Base-by-base conservation (phyloP, 1,140 invertebrate species). In the Neodiprion pinetum region DNA sequence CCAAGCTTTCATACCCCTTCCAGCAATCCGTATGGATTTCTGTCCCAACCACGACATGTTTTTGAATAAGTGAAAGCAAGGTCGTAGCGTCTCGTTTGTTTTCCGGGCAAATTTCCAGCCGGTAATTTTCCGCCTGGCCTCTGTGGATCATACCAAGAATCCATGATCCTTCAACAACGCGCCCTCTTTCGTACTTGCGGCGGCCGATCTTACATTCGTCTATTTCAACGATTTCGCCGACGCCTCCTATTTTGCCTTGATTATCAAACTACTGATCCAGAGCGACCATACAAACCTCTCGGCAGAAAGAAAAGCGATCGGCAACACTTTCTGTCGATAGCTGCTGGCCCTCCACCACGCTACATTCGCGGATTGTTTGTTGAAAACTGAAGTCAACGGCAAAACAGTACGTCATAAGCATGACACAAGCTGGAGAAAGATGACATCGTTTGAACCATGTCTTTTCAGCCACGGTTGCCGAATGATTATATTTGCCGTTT, bases 191-290 rank as follows among this genome's bases (percentile, higher is more conserved):
- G 17, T 73, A 76, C 47, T 73, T 73, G 8, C 72, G 48, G 23
- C 75, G 68, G 9, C 69, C 69, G 47, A 76, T 74, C 48, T 76
- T 74, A 50, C 72, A 74, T 49, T 74, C 69, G 66, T 76, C 70
- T 61, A 11, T 17, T 17, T 17, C 17, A 17, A 17, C 17, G 17
- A 17, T 17, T 17, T 17, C 17, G 17, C 0, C 17, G 17, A 17
- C 17, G 17, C 17, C 17, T 17, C 17, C 17, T 17, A 17, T 17
- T 17, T 17, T 17, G 17, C 17, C 17, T 17, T 17, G 17, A 17
- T 17, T 17, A 17, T 17, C 0, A 17, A 17, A 17, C 17, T 17
- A 0, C 17, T 17, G 17, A 17, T 17, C 17, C 17, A 17, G 17
- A 17, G 17, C 17, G 17, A 17, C 17, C 17, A 17, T 17, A 17